These are phyloP conservation scores for Crotalus viridis DNA, from an alignment of 2,113 vertebrate species.

Conservation along the genomic window DNA sequence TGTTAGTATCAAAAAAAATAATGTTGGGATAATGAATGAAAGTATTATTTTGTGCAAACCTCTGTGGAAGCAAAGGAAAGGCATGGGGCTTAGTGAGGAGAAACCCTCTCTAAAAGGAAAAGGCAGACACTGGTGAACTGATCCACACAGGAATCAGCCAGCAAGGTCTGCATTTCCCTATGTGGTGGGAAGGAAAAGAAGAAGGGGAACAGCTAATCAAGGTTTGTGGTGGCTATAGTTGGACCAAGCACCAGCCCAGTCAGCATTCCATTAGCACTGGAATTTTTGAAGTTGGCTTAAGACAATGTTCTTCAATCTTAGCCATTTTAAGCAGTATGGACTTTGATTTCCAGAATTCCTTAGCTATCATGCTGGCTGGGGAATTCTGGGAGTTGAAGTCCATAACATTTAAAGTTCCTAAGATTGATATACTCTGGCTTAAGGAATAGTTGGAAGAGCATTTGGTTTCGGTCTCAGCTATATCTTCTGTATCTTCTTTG, in stretches of 20 bases:
- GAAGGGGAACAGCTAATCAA: background rate
- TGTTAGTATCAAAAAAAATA: background rate
- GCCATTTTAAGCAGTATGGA: background rate
- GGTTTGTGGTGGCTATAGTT: background rate
- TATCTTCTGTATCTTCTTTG: background rate
- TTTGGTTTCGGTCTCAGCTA: background rate
- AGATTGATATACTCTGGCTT: background rate
- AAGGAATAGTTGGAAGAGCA: background rate
- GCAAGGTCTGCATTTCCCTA: background rate
- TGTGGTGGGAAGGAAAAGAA: background rate
- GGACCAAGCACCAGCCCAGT: background rate
- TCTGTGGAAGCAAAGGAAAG: background rate
- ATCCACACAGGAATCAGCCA: background rate
- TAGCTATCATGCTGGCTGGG: background rate
- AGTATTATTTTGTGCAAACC: background rate
- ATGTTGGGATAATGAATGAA: background rate
- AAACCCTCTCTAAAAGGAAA: background rate
- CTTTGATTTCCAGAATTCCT: background rate
- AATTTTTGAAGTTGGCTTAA: background rate
- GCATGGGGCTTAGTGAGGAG: background rate
- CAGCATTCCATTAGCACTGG: background rate
- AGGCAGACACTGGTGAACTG: background rate
- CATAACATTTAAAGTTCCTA: background rate
- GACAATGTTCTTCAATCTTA: background rate
- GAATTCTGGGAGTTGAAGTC: background rate